These are phyloP conservation scores for Orchesella flavescens DNA, from an alignment of 2,888 invertebrate genomes.

Conservation along the genomic window DNA sequence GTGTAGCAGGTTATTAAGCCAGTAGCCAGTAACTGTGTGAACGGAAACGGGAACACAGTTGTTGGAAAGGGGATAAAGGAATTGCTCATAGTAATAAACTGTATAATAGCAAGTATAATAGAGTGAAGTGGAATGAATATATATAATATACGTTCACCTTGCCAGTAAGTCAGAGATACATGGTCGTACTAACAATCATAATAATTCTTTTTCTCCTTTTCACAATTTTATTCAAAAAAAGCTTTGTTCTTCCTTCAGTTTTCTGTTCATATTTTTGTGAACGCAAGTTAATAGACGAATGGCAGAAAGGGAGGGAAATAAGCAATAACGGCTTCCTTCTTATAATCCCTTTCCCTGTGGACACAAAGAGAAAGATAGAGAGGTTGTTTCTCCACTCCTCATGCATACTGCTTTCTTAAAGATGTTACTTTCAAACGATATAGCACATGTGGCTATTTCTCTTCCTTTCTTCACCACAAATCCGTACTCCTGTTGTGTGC, in stretches of 20 bases:
- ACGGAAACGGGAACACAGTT: background rate
- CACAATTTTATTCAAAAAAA: background rate
- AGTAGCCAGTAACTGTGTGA: slow-evolving; percentile 11
- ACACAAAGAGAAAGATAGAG: slow-evolving; percentile 19
- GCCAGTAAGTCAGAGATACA: slow-evolving; percentile 2
- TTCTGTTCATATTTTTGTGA: background rate
- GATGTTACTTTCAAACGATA: too few relatives aligned
- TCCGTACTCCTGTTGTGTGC: background rate
- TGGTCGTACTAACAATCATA: background rate
- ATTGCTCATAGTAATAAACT: slow-evolving; percentile 14
- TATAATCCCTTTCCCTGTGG: slow-evolving; percentile 63
- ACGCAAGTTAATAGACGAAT: background rate
- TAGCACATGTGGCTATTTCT: background rate
- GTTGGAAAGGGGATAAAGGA: slow-evolving; percentile 3
- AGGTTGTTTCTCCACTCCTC: background rate
- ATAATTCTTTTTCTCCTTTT: background rate
- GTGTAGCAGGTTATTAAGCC: background rate
- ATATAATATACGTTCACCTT: slow-evolving; percentile 16
- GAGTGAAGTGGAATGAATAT: background rate
- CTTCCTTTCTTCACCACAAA: background rate
- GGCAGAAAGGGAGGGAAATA: slow-evolving; percentile 49
- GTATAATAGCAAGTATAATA: background rate
- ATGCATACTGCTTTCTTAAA: background rate
- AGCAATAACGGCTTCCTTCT: slow-evolving; percentile 60
- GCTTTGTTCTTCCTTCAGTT: too few relatives aligned